Base-by-base conservation (phyloP, 2,113 vertebrate genomes). In the Perca schrenkii region DNA sequence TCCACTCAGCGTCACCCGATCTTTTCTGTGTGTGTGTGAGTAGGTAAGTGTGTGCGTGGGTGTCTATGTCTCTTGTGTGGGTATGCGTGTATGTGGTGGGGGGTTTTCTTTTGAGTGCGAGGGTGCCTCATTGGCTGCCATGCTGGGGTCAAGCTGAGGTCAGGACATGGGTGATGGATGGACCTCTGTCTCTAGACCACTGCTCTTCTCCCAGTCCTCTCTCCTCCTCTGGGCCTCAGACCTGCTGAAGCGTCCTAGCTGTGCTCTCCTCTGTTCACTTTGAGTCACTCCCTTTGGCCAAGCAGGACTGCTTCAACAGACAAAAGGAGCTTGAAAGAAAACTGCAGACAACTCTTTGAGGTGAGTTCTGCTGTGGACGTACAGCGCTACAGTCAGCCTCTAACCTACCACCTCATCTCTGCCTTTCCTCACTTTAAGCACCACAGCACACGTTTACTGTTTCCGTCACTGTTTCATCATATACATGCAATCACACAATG, bases 81-180 rank as follows among this genome's bases (percentile, higher is more conserved):
- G 40, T 58, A 14, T 49, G 3, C 40, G 31, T 31, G 25, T 31
- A 16, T 16, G 40, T 57, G 22, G 53, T 46, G 53, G 72, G 56
- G 80, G 72, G 62, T 53, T 83, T 89, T 87, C 67, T 80, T 83
- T 73, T 56, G 71, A 79, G 84, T 73, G 61, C 75, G 71, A 83
- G 82, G 88, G 93, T 90, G 91, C 90, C 94, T 94, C 92, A 94
- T 94, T 95, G 95, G 94, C 93, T 94, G 90, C 90, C 82, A 87
- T 72, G 62, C 65, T 63, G 65, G 87, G 95, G 94, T 96, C 94
- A 95, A 77, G 52, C 69, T 66, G 84, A 88, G 94, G 94, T 94
- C 93, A 88, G 82, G 91, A 87, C 91, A 40, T 78, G 84, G 74
- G 91, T 96, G 95, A 96, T 96, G 94, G 95, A 96, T 96, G 94